Conservation (phyloP, 2,113 vertebrate genomes). For the Macroglossus sobrinus region DNA sequence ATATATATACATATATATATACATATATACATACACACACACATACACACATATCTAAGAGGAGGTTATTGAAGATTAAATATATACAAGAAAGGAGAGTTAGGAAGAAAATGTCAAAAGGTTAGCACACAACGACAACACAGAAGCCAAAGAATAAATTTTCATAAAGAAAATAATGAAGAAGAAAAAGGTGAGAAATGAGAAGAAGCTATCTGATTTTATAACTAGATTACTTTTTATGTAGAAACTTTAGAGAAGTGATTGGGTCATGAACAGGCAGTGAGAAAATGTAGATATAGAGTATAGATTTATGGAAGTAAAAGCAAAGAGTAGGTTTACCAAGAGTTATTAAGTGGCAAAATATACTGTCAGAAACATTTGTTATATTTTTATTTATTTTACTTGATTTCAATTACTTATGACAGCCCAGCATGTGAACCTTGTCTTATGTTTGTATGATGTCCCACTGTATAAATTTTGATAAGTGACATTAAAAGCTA, state of each 20-base stretch:
- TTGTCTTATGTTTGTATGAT: background rate
- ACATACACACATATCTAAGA: too few species aligned
- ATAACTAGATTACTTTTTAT: background rate
- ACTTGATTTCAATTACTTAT: background rate
- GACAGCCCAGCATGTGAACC: background rate
- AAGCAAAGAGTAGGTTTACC: background rate
- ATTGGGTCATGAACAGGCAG: background rate
- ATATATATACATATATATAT: too few species aligned
- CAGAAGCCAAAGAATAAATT: background rate
- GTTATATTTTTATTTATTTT: background rate
- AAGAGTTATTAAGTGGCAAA: background rate
- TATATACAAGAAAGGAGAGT: background rate
- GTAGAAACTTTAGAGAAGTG: background rate
- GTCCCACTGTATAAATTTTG: background rate
- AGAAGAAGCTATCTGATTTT: background rate
- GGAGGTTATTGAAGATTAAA: too few species aligned
- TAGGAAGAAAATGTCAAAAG: background rate
- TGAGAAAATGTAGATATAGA: rapidly evolving
- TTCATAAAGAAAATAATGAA: background rate
- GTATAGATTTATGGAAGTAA: background rate
- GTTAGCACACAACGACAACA: background rate
- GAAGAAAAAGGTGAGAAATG: background rate
- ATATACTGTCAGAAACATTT: background rate
- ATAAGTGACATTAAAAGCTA: background rate
- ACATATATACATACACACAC: too few species aligned